Conservation (phyloP, 2,888 invertebrate genomes). For the Seira sanloemensis region DNA sequence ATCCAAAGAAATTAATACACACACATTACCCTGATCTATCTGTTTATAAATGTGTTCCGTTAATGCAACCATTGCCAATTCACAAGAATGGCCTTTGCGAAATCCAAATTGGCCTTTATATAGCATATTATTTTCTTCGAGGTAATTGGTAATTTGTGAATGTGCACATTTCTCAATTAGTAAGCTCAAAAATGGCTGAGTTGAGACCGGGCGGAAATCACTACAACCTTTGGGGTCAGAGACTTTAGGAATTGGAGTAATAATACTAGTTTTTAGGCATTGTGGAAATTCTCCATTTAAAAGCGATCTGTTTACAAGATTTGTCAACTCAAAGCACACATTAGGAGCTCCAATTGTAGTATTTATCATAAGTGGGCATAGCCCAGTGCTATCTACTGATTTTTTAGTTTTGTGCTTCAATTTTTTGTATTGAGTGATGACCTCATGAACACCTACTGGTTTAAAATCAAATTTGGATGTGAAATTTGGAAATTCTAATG, state of each 20-base stretch:
- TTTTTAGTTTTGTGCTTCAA: too few relatives aligned
- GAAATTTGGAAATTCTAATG: too few relatives aligned
- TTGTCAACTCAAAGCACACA: too few relatives aligned
- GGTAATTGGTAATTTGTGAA: background rate
- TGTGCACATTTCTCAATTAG: background rate
- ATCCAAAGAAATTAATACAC: conserved; percentile 7
- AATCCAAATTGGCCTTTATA: conserved; percentile 17
- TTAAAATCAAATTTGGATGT: too few relatives aligned
- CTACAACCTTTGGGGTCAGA: background rate
- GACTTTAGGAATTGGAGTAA: background rate
- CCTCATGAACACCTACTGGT: too few relatives aligned
- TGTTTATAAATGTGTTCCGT: background rate
- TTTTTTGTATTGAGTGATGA: too few relatives aligned
- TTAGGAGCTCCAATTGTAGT: too few relatives aligned
- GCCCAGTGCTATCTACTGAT: too few relatives aligned
- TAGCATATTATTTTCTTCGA: background rate
- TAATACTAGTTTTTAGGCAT: too few relatives aligned
- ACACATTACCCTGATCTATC: background rate
- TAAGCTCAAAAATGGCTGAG: background rate
- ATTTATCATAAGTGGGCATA: too few relatives aligned
- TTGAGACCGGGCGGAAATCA: background rate
- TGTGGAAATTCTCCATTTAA: too few relatives aligned
- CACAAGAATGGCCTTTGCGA: conserved; percentile 1
- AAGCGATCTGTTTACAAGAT: too few relatives aligned
- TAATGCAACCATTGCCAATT: background rate